Evolutionary conservation across 1,140 invertebrate species (phyloP), one percentile per base, ranked within the genome.

Genomic region (Pomacea maculata): DNA sequence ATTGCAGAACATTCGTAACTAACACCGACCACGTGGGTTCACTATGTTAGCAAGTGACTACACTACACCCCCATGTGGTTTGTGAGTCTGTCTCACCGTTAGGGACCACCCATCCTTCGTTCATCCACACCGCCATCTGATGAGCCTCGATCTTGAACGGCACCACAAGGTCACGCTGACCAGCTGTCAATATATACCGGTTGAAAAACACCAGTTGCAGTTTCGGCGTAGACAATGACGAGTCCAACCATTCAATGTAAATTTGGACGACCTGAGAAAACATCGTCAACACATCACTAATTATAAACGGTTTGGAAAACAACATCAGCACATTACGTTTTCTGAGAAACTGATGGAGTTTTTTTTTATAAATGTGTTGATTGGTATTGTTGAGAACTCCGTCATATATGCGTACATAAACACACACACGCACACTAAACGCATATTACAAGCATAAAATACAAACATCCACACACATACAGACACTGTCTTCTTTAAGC

Each of bases 101-200:
- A 61, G 57, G 57, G 9, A 61, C 57, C 57, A 61, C 57, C 85
- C 87, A 90, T 71, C 86, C 86, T 34, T 75, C 79, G 9, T 82
- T 64, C 25, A 88, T 78, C 88, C 89, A 91, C 19, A 90, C 85
- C 29, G 87, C 86, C 86, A 90, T 82, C 52, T 85, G 84, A n/a
- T 87, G 78, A 15, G 84, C 64, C 55, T 79, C 70, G 25, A 91
- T 85, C 0, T 75, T 76, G 52, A 87, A 82, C 34, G 67, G 72
- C 17, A 84, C 80, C 34, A 83, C 74, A 11, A 83, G 52, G 17
- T 64, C 52, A 6, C 25, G 70, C 8, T 70, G 34, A 25, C 64
- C 52, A 9, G 79, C 45, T 34, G 64, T 67, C 4, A 89, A 76
- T 55, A 72, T 72, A 21, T 86, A 72, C 63, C 89, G 77, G 25